These are phyloP conservation scores for Dermatophagoides farinae DNA, from an alignment of 1,140 invertebrate genomes.

Conservation along the genomic window DNA sequence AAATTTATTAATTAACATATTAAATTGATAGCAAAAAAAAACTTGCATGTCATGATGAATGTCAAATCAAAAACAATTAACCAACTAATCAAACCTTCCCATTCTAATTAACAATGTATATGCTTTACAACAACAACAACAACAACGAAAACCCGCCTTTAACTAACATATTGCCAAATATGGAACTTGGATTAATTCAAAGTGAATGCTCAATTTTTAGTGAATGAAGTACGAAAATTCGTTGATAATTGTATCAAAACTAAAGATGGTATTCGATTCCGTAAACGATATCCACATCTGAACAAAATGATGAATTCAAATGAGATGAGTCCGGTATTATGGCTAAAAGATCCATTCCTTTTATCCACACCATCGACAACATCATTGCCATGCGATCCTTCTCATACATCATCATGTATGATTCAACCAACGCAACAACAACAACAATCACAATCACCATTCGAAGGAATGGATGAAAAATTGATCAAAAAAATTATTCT, in stretches of 20 bases:
- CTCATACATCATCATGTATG: background rate
- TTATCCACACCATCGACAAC: background rate
- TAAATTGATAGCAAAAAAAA: background rate
- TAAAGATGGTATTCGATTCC: slow-evolving; percentile 1
- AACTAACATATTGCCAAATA: background rate
- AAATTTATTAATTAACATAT: background rate
- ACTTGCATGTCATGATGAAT: background rate
- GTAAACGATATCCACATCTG: background rate
- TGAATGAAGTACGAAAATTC: slow-evolving; percentile 7
- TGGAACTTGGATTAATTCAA: background rate
- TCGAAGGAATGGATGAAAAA: background rate
- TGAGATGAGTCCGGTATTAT: too few species aligned
- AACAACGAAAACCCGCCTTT: background rate
- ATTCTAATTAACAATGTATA: background rate
- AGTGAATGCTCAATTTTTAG: slow-evolving; percentile 10
- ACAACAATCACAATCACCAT: background rate
- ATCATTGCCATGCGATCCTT: background rate
- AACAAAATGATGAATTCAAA: too few species aligned
- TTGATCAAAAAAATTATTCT: too few species aligned
- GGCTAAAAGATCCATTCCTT: background rate
- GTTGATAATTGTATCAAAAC: slow-evolving; percentile 5
- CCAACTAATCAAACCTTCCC: background rate
- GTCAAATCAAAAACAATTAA: background rate
- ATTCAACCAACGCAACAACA: background rate
- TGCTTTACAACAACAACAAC: background rate